Base-by-base conservation (phyloP, 2,888 invertebrate species). In the Boloria euphrosyne region DNA sequence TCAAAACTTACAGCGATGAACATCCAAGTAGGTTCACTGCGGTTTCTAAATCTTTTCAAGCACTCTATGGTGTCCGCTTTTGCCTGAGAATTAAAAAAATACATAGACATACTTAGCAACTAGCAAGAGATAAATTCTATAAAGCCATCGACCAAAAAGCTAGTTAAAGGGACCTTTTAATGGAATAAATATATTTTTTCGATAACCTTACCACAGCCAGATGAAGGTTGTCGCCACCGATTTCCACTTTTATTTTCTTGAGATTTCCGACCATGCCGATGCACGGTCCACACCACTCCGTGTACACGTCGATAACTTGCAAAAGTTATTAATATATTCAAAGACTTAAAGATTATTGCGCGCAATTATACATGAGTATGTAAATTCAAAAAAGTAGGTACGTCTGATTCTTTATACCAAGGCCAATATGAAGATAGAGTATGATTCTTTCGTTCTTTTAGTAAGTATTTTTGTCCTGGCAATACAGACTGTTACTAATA, bases 241-340 rank as follows among this genome's bases (percentile, higher is more conserved):
- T 86, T 89, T 98, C 98, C 76, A 98, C 93, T 84, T 98, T 98
- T 71, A 98, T 93, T 87, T 96, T 97, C 83, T 96, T 96, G 75
- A 98, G 92, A 81, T 95, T 96, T 55, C 96, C 96, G 61, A 96
- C 92, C 96, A 98, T 97, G 31, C 97, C 97, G 66, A 94, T 85
- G 80, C 98, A 98, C 0, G 98, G 97, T 0, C 98, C 98, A 80
- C 97, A 96, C 98, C 98, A 98, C 70, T 96, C 96, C 7, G 97
- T 96, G 84, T 96, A 98, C 14, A 98, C 94, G 82, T 98, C 98
- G 66, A 97, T 93, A 68, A 98, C 96, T 95, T 82, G 49, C 10
- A 55, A 59, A 44, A 16, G 38, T 22, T 16, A 50, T 10, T 2
- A 38, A 38, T 38, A 38, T 38, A 38, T 38, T 1, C 22, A 22